Conservation (phyloP, 2,888 invertebrate species). For the Osmoderma eremita region DNA sequence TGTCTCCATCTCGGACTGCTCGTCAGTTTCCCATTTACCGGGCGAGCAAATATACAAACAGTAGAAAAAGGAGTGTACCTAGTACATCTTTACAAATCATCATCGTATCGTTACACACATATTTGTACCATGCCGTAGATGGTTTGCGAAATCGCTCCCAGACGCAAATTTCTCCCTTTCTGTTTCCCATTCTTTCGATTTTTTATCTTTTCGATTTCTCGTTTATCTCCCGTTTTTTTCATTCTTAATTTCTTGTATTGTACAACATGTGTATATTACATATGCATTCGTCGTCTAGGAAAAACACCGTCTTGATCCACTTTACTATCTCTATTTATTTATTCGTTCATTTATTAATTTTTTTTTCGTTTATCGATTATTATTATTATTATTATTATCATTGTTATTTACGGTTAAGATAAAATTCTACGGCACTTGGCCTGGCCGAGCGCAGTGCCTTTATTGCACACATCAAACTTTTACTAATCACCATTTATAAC, state of each 20-base stretch:
- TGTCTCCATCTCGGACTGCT: slow-evolving; percentile 52
- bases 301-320: slow-evolving; percentile 54
- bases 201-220: not conserved
- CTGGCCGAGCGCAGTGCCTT: slow-evolving; percentile 55
- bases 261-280: slow-evolving; percentile 14
- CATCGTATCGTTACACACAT: slow-evolving; percentile 51
- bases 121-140: slow-evolving; percentile 65
- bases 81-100: slow-evolving; percentile 64
- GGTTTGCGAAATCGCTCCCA: slow-evolving; percentile 52
- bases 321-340: slow-evolving; percentile 33
- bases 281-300: slow-evolving; percentile 60
- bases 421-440: slow-evolving; percentile 60
- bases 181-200: no score
- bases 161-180: slow-evolving; percentile 39
- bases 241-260: slow-evolving; percentile 14
- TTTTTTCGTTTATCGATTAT: slow-evolving; percentile 46
- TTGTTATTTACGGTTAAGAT: slow-evolving; percentile 48
- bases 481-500: slow-evolving; percentile 65
- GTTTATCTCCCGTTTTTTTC: slow-evolving; percentile 29
- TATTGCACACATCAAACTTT: slow-evolving; percentile 65
- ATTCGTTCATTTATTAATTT: slow-evolving; percentile 16
- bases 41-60: slow-evolving; percentile 64
- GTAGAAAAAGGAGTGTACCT: slow-evolving; percentile 64
- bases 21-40: slow-evolving; percentile 49
- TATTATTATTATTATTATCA: slow-evolving; percentile 18